phyloP scores from a whole-genome alignment of 2,113 vertebrate species.

The Chloropsis cyanopogon region DNA sequence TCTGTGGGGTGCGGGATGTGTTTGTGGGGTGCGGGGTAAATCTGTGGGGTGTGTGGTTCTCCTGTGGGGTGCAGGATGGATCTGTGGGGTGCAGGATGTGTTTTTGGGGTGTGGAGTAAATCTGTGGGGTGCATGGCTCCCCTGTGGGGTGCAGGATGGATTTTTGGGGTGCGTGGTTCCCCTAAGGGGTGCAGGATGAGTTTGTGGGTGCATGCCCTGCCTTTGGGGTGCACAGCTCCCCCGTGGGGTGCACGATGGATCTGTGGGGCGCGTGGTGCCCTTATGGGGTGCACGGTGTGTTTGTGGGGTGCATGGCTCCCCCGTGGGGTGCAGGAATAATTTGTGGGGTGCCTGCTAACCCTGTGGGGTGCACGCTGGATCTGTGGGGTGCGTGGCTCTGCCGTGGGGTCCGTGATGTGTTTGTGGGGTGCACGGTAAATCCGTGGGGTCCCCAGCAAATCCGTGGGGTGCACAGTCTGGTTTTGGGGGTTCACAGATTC shows the following conservation, averaged over 20 bases:
- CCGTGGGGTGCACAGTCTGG: no score
- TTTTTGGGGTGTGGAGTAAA: not conserved
- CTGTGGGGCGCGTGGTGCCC: not conserved
- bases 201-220: not conserved
- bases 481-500: not conserved
- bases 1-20: not conserved
- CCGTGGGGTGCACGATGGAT: fast-evolving
- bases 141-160: no score
- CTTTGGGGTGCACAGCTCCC: not conserved
- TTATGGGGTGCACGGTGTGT: not conserved
- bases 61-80: not conserved
- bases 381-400: not conserved
- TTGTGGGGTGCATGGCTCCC: not conserved
- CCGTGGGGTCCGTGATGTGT: fast-evolving
- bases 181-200: not conserved
- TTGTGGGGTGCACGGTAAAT: not conserved
- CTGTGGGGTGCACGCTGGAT: fast-evolving
- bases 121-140: not conserved
- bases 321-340: not conserved
- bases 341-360: not conserved
- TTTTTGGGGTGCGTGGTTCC: not conserved
- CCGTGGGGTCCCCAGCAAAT: no score
- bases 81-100: not conserved
- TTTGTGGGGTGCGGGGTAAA: not conserved
- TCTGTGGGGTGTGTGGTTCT: not conserved